phyloP scores from a whole-genome alignment of 1,140 invertebrate species.

The Cherax destructor region DNA sequence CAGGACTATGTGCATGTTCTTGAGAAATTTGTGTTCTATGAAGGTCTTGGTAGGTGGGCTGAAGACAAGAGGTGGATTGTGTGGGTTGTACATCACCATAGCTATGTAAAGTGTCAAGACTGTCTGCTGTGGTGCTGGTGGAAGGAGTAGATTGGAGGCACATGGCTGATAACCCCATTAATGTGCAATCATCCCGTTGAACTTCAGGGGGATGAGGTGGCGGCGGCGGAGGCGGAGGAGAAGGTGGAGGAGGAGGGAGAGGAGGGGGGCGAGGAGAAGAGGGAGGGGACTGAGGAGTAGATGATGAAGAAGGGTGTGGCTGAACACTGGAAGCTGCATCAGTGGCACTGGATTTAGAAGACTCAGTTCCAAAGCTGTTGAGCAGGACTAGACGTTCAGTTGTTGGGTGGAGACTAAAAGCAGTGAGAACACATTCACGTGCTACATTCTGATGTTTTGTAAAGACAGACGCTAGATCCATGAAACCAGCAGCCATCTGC shows the following conservation, averaged over 20 bases:
- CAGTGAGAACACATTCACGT: slow-evolving; percentile 81
- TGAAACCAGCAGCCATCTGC: slow-evolving; percentile 79
- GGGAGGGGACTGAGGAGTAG: background rate
- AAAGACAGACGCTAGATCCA: slow-evolving; percentile 79
- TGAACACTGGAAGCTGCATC: background rate
- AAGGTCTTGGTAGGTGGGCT: background rate
- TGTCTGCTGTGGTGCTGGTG: slow-evolving; percentile 7
- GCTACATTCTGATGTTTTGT: slow-evolving; percentile 78
- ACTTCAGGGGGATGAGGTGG: background rate
- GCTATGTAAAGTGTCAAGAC: slow-evolving; percentile 26
- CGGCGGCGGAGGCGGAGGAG: background rate
- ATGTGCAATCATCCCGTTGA: slow-evolving; percentile 6
- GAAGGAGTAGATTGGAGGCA: slow-evolving; percentile 44
- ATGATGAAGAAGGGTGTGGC: slow-evolving; percentile 5
- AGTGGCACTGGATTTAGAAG: background rate
- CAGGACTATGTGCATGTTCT: slow-evolving; percentile 8
- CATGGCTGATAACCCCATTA: slow-evolving; percentile 22
- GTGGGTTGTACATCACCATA: slow-evolving; percentile 36
- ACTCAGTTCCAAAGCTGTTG: slow-evolving; percentile 72
- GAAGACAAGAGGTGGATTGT: slow-evolving; percentile 29
- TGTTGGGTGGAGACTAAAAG: slow-evolving; percentile 81
- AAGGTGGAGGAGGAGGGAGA: background rate
- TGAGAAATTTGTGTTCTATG: slow-evolving; percentile 5
- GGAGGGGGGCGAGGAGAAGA: background rate
- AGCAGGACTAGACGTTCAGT: slow-evolving; percentile 71